phyloP scores from a whole-genome alignment of 1,140 invertebrate genomes.

The Antheraea pernyi region DNA sequence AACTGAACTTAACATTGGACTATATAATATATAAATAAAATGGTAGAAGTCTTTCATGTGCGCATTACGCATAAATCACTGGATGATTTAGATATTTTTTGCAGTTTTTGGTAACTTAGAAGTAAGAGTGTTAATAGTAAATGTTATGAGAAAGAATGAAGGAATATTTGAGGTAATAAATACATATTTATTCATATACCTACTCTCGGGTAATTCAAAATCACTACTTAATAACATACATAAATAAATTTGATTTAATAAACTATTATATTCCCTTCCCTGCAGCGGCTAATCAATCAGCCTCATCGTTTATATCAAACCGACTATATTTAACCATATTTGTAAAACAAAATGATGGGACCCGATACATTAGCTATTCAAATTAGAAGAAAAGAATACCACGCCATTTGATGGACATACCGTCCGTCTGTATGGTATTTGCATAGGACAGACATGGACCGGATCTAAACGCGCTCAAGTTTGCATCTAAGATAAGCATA shows the following conservation, averaged over 20 bases:
- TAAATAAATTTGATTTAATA: slow-evolving; percentile 6
- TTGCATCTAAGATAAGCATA: slow-evolving; percentile 3
- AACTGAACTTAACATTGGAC: too few species aligned
- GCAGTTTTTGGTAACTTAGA: too few species aligned
- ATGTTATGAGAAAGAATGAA: too few species aligned
- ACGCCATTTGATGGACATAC: slow-evolving; percentile 68
- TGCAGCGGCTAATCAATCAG: slow-evolving; percentile 5
- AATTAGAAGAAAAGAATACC: slow-evolving; percentile 65
- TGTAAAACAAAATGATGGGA: slow-evolving; percentile 39
- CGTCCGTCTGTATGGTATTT: slow-evolving; percentile 64
- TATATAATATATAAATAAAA: too few species aligned
- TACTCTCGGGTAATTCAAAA: background rate
- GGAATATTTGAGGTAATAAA: too few species aligned
- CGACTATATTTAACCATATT: slow-evolving; percentile 31
- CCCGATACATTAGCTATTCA: slow-evolving; percentile 62
- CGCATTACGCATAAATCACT: too few species aligned
- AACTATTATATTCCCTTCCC: background rate
- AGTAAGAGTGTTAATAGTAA: too few species aligned
- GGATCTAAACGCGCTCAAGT: slow-evolving; percentile 52
- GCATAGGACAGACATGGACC: slow-evolving; percentile 58
- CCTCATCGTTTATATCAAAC: slow-evolving; percentile 13
- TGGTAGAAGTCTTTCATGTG: too few species aligned
- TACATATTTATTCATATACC: background rate
- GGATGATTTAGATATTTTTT: too few species aligned
- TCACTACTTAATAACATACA: background rate